Conservation (phyloP, 1,140 invertebrate species). For the Oncopodura yosiiana region DNA sequence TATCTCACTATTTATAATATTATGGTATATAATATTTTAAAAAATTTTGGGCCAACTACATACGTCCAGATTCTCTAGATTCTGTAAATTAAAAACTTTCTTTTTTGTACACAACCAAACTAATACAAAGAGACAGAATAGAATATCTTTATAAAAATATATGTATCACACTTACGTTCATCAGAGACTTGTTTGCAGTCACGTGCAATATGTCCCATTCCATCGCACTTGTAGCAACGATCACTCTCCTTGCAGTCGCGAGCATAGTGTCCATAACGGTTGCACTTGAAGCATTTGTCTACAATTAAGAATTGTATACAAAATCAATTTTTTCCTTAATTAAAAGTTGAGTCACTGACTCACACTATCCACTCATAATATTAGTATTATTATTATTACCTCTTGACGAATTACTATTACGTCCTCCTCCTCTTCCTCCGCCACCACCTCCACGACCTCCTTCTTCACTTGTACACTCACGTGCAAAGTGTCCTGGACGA, state of each 20-base stretch:
- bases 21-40: no score
- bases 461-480: slow-evolving; percentile 38
- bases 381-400: slow-evolving; percentile 13
- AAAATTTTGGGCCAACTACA: no score
- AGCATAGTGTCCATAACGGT: slow-evolving; percentile 46
- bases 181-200: slow-evolving; percentile 60
- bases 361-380: neutral
- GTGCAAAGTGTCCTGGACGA: slow-evolving; percentile 71
- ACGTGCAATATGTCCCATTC: slow-evolving; percentile 77
- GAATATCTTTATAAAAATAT: neutral
- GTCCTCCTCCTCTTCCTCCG: slow-evolving; percentile 25
- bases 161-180: slow-evolving; percentile 36
- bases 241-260: slow-evolving; percentile 45
- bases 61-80: neutral
- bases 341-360: neutral
- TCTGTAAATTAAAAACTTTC: neutral
- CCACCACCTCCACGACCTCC: slow-evolving; percentile 30
- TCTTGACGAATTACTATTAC: slow-evolving; percentile 12
- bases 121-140: neutral
- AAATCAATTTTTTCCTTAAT: neutral
- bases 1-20: no score
- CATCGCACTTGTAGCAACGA: slow-evolving; percentile 85
- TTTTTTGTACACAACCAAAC: neutral
- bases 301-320: neutral
- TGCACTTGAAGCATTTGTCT: slow-evolving; percentile 47